These are phyloP conservation scores for Epinotia ramella DNA, from an alignment of 2,888 invertebrate species.

Conservation along the genomic window DNA sequence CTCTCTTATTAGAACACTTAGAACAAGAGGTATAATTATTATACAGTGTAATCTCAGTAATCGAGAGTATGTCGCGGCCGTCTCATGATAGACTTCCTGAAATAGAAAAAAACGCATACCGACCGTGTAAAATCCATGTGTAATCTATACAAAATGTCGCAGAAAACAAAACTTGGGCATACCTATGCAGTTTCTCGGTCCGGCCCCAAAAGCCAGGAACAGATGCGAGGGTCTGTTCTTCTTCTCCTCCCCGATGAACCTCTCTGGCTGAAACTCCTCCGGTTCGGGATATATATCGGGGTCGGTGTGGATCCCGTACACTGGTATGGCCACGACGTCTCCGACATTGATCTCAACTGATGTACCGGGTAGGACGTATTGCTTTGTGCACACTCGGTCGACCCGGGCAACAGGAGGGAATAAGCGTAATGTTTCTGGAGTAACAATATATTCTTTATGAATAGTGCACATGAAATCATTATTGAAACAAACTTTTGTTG, in stretches of 20 bases:
- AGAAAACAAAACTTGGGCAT: conserved; percentile 45
- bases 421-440: conserved; percentile 85
- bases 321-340: conserved; percentile 74
- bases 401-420: conserved; percentile 84
- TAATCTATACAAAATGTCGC: no score
- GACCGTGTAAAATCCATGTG: no score
- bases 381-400: conserved; percentile 83
- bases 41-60: no score
- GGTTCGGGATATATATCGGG: conserved; percentile 84
- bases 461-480: no score
- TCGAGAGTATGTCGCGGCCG: no score
- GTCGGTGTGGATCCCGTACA: conserved; percentile 83
- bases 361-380: conserved; percentile 81
- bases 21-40: no score
- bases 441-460: conserved; percentile 1
- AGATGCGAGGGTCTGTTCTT: conserved; percentile 76
- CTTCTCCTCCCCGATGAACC: conserved; percentile 84
- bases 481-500: no score
- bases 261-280: conserved; percentile 79
- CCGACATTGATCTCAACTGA: conserved; percentile 76
- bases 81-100: no score
- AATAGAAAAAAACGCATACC: no score
- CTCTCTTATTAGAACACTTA: no score
- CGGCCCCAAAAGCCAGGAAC: conserved; percentile 83
- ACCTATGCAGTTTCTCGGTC: conserved; percentile 84